A percentile compares a stretch with the other conserved stretches of the same genome.
Conservation (phyloP, 2,888 invertebrate genomes). For the Platycheirus rosarum region DNA sequence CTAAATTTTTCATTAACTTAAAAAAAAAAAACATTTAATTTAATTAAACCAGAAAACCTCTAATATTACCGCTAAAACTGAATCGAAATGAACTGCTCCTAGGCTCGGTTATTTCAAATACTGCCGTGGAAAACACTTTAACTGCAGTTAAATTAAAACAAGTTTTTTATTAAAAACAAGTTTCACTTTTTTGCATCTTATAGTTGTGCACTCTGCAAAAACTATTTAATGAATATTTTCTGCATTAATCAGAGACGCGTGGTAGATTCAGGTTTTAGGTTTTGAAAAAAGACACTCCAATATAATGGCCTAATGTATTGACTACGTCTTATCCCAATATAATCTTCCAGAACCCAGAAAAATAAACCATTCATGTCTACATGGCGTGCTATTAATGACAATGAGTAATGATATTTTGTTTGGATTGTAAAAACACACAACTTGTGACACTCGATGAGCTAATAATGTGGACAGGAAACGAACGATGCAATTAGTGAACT, state of each 20-base stretch:
- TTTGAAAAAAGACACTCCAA: slow-evolving; percentile 11
- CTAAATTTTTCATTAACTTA: too few relatives aligned
- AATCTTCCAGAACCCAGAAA: neutral
- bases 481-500: slow-evolving; percentile 3
- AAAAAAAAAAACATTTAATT: too few relatives aligned
- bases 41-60: too few relatives aligned
- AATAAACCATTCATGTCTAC: slow-evolving; percentile 14
- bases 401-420: slow-evolving; percentile 42
- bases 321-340: neutral
- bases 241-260: slow-evolving; percentile 34
- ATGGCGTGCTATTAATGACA: slow-evolving; percentile 31
- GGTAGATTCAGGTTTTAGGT: slow-evolving; percentile 13
- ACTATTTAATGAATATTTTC: slow-evolving; percentile 13
- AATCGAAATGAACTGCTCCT: too few relatives aligned
- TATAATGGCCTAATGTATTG: neutral
- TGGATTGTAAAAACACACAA: slow-evolving; percentile 18
- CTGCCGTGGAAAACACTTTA: neutral
- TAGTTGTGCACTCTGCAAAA: slow-evolving; percentile 17
- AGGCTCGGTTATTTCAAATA: too few relatives aligned
- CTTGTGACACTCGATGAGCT: slow-evolving; percentile 28
- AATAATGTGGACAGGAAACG: slow-evolving; percentile 14
- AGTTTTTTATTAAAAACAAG: slow-evolving; percentile 50
- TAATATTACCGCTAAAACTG: too few relatives aligned
- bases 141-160: slow-evolving; percentile 38
- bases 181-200: slow-evolving; percentile 64